These are phyloP conservation scores for Leptodirus hochenwartii DNA, from an alignment of 2,888 invertebrate species.

Conservation along the genomic window DNA sequence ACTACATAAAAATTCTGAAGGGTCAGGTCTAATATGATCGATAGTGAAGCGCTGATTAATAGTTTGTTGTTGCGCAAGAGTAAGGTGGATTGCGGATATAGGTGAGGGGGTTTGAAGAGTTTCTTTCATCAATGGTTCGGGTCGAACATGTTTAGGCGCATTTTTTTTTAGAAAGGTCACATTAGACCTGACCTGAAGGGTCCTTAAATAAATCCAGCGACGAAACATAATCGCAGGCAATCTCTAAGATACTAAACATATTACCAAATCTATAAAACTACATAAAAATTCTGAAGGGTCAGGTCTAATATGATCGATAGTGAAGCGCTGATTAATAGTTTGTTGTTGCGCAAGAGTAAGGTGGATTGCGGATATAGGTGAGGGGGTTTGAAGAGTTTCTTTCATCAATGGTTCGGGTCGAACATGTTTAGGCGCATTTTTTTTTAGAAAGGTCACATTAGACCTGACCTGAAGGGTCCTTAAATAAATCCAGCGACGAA, in stretches of 20 bases:
- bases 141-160: not conserved
- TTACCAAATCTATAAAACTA: too few relatives aligned
- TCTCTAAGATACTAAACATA: too few relatives aligned
- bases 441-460: not conserved
- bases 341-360: conserved; percentile 78
- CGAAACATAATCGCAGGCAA: too few relatives aligned
- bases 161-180: not conserved
- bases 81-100: conserved; percentile 80
- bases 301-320: too few relatives aligned
- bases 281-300: too few relatives aligned
- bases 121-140: not conserved
- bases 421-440: not conserved
- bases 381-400: too few relatives aligned
- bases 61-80: conserved; percentile 79
- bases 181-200: not conserved
- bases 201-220: too few relatives aligned
- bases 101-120: too few relatives aligned
- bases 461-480: not conserved
- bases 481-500: too few relatives aligned
- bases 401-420: not conserved
- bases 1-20: too few relatives aligned
- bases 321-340: conserved; percentile 69
- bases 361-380: conserved; percentile 81
- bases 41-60: conserved; percentile 70
- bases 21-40: too few relatives aligned